These are phyloP conservation scores for Orycteropus afer DNA, from an alignment of 2,113 vertebrate species.

Conservation along the genomic window DNA sequence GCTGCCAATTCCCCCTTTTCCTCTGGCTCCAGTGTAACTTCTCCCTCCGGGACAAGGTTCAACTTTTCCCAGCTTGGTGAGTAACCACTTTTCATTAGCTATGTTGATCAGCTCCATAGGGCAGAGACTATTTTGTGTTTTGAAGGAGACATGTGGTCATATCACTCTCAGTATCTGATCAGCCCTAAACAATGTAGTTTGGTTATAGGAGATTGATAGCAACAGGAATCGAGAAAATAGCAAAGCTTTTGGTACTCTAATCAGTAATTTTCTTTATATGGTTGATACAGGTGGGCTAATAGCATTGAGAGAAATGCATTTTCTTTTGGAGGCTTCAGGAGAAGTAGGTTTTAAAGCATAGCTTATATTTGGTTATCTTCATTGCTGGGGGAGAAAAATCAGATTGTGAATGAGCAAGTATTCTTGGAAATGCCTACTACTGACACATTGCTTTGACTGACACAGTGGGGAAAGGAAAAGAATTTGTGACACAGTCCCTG, in stretches of 20 bases:
- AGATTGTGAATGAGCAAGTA: slow-evolving; percentile 11
- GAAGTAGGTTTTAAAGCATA: not conserved
- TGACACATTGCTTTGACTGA: not conserved
- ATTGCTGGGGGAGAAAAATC: not conserved
- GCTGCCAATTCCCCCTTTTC: slow-evolving; percentile 95
- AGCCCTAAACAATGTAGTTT: not conserved
- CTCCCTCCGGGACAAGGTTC: slow-evolving; percentile 96
- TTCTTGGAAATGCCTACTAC: slow-evolving; percentile 16
- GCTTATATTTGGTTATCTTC: not conserved
- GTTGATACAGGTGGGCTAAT: not conserved
- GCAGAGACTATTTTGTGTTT: not conserved
- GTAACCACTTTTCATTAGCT: slow-evolving; percentile 33
- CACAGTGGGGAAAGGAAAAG: not conserved
- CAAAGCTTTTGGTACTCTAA: not conserved
- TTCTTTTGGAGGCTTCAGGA: not conserved
- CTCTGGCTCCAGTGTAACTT: slow-evolving; percentile 95
- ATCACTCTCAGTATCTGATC: not conserved
- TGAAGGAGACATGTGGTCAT: not conserved
- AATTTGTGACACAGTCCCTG: not conserved
- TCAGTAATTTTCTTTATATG: not conserved
- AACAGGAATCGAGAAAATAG: not conserved
- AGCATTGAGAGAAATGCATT: not conserved
- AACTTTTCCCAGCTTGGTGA: slow-evolving; percentile 97
- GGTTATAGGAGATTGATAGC: not conserved
- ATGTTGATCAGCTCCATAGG: not conserved